Evolutionary conservation across 92 coral and sea anemone genomes (phyloP), one percentile per base, ranked within the genome.

Genomic region (Parazoanthus darwini): DNA sequence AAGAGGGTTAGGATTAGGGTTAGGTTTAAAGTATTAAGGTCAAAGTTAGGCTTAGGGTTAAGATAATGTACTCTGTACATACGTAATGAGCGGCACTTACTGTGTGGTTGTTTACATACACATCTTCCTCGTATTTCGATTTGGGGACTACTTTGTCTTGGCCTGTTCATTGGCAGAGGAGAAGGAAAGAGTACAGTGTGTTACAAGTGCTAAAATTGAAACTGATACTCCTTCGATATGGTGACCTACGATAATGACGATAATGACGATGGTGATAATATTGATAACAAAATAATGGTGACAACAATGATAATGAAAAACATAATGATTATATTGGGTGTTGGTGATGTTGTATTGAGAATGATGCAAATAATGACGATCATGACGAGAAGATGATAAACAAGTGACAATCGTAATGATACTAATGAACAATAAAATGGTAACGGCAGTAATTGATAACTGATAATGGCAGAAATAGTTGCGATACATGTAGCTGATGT

Each of bases 61-160:
- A 4, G 42, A 0, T 39, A 2, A 10, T 48, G 10, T 48, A 48
- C 11, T 48, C 51, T 6, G 11, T 7, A 48, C 51, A 48, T 48
- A 48, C 51, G 51, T 14, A 43, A 5, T 26, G 13, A 25, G 44
- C 23, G 79, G 56, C 20, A 82, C 96, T 88, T 88, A 97, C 99
- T 29, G 91, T 96, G 87, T 97, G 99, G 90, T 97, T 97, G 90
- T 91, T 94, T 18, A 94, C 93, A 90, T 91, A 94, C 6, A 97
- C 94, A 88, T 97, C 99, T 79, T 97, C 99, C 85, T 97, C 99
- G 23, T 97, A 97, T 74, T 96, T 97, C 15, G 99, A 97, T 77
- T 95, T 96, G 67, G 91, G 89, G 33, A 96, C 98, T 18, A 96
- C 98, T 75, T 94, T 96, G n/a, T 97, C 99, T 88, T 97, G 99